These are phyloP conservation scores for Caenorhabditis doughertyi DNA, from an alignment of 2,888 invertebrate genomes.

Conservation along the genomic window DNA sequence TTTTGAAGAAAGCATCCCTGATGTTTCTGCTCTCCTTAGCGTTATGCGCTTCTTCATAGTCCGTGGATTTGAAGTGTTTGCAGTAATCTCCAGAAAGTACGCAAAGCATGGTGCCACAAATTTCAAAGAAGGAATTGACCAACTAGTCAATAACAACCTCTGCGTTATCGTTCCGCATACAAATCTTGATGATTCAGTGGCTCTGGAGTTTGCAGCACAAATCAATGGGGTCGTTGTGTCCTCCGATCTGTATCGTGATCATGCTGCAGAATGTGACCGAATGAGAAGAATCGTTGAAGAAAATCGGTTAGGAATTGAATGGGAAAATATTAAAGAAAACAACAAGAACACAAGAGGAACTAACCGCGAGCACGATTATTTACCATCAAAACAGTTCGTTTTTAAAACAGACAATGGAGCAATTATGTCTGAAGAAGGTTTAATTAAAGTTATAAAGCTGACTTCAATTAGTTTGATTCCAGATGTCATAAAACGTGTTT, in stretches of 20 bases:
- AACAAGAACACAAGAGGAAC: background rate
- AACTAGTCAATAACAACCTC: conserved; percentile 32
- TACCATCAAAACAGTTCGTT: conserved; percentile 15
- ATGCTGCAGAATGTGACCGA: background rate
- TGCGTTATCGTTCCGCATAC: conserved; percentile 11
- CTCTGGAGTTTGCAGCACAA: conserved; percentile 43
- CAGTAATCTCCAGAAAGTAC: conserved; percentile 57
- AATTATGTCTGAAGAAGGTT: conserved; percentile 9
- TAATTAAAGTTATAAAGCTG: background rate
- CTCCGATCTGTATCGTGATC: conserved; percentile 50
- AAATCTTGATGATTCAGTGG: conserved; percentile 55
- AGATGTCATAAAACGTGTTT: conserved; percentile 15
- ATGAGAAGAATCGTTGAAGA: conserved; percentile 12
- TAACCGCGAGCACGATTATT: conserved; percentile 11
- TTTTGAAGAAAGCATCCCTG: conserved; percentile 35
- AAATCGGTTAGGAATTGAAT: conserved; percentile 36
- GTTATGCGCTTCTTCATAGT: conserved; percentile 49
- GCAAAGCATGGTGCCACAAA: conserved; percentile 13
- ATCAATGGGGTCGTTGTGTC: conserved; percentile 57
- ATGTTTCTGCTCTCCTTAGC: conserved; percentile 50
- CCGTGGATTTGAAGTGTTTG: conserved; percentile 44
- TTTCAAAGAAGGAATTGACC: conserved; percentile 40
- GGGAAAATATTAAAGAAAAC: background rate
- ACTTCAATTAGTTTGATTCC: background rate
- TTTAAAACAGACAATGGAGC: background rate